Conservation (phyloP, 2,797 vertebrate genomes). For the Neosilurus hyrtlii region DNA sequence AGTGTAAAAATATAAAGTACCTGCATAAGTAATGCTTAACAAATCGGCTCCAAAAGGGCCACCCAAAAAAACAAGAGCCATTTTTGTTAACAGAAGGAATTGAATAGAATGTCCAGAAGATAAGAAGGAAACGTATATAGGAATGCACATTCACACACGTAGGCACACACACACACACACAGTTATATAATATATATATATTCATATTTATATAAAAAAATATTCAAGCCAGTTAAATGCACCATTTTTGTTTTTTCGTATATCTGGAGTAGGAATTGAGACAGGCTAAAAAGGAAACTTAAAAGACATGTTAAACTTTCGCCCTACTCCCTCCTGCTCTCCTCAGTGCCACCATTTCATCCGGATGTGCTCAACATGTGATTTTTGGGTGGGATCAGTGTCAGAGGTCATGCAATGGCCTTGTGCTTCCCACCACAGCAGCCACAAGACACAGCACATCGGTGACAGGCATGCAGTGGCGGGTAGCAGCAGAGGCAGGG, state of each 20-base stretch:
- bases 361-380: constrained; percentile 7
- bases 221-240: constrained; percentile 55
- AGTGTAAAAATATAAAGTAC: constrained; percentile 74
- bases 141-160: constrained; percentile 52
- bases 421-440: constrained; percentile 97
- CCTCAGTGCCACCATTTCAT: constrained; percentile 21
- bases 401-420: constrained; percentile 79
- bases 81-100: constrained; percentile 46
- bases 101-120: constrained; percentile 45
- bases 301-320: constrained; percentile 4
- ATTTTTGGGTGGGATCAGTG: background rate
- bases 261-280: constrained; percentile 42
- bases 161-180: background rate
- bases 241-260: constrained; percentile 48
- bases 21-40: constrained; percentile 66
- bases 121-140: constrained; percentile 38
- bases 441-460: constrained; percentile 86
- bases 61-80: constrained; percentile 42
- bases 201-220: constrained; percentile 40
- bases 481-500: constrained; percentile 99
- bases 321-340: constrained; percentile 21
- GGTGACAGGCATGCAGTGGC: constrained; percentile 91
- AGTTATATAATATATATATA: constrained; percentile 41
- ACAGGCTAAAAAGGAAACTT: constrained; percentile 16
- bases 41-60: constrained; percentile 47